A percentile compares a stretch with the other conserved stretches of the same genome.
phyloP scores from a whole-genome alignment of 2,888 invertebrate species.

The Brassicogethes aeneus region DNA sequence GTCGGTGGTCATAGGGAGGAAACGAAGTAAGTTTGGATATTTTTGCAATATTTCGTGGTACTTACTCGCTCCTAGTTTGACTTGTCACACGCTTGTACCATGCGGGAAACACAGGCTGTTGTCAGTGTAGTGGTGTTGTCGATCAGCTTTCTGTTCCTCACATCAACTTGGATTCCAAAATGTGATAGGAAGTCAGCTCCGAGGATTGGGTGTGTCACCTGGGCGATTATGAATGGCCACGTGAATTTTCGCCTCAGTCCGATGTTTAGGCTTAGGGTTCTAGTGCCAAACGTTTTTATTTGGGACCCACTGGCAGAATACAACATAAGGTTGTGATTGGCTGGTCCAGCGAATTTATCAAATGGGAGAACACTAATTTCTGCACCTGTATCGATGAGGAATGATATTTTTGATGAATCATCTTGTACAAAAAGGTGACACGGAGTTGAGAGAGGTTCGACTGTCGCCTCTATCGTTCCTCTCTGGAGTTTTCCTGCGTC shows the following conservation, averaged over 20 bases:
- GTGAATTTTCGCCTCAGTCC: constrained; percentile 23
- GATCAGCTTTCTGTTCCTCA: constrained; percentile 5
- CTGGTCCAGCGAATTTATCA: no score
- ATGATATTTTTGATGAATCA: not conserved
- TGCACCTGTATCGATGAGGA: not conserved
- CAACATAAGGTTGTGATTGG: no score
- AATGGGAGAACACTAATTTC: not conserved
- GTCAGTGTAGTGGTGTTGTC: constrained; percentile 14
- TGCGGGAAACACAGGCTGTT: no score
- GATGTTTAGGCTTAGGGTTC: constrained; percentile 15
- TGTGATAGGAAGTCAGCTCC: constrained; percentile 27
- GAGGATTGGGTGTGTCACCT: constrained; percentile 28
- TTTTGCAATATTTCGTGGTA: no score
- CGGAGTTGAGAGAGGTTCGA: not conserved
- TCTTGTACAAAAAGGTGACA: not conserved
- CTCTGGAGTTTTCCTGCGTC: constrained; percentile 1
- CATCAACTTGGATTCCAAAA: constrained; percentile 26
- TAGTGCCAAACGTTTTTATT: constrained; percentile 6
- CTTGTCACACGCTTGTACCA: no score
- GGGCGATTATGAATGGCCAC: constrained; percentile 29
- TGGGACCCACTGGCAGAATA: no score
- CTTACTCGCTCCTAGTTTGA: no score
- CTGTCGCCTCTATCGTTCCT: not conserved
- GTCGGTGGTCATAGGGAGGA: constrained; percentile 28
- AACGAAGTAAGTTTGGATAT: constrained; percentile 19